Evolutionary conservation across 2,888 invertebrate species (phyloP), one percentile per base, ranked within the genome.

Genomic region (Torymus auratus): DNA sequence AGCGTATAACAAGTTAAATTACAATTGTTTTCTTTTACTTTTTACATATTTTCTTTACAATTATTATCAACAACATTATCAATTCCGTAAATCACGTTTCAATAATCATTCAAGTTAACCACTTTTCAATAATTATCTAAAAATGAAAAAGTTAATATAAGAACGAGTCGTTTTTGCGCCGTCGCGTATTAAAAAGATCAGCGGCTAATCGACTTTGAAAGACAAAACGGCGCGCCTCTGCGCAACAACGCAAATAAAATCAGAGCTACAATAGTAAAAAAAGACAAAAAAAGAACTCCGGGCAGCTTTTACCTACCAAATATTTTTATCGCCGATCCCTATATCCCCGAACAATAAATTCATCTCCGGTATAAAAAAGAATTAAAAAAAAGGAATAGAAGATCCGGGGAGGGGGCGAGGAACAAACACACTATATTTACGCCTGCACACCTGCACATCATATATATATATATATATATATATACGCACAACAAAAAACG

Each of bases 291-390:
- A 65, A 2, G 15, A 15, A 60, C 28, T 4, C 7, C 28, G 3
- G 28, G 2, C 28, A 28, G 28, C 28, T 28, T 28, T 28, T 28
- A 28, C 28, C 28, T 28, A 28, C 28, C 13, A 56, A 61, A 61
- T 71, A 60, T 62, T 72, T 72, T 62, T 61, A 53, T 62, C 50
- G 61, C 14, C 52, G 14, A 23, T 62, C 62, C 53, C 20, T 62
- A 52, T 13, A 55, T n/a, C 11, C 14, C 7, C 20, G 23, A 61
- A 53, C 61, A 62, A 72, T 72, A 72, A 72, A 62, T 61, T 53
- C n/a, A 61, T 72, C 72, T 52, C n/a, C 13, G 69, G 62, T 64
- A 78, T 68, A 55, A 65, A 67, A 65, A 71, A n/a, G 28, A 74
- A 64, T 28, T 13, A 28, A 55, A 73, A 60, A 73, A 41, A 50